A percentile compares a stretch with the other conserved stretches of the same genome.
These are phyloP conservation scores for Chionoecetes opilio DNA, from an alignment of 1,140 invertebrate genomes.

Conservation along the genomic window DNA sequence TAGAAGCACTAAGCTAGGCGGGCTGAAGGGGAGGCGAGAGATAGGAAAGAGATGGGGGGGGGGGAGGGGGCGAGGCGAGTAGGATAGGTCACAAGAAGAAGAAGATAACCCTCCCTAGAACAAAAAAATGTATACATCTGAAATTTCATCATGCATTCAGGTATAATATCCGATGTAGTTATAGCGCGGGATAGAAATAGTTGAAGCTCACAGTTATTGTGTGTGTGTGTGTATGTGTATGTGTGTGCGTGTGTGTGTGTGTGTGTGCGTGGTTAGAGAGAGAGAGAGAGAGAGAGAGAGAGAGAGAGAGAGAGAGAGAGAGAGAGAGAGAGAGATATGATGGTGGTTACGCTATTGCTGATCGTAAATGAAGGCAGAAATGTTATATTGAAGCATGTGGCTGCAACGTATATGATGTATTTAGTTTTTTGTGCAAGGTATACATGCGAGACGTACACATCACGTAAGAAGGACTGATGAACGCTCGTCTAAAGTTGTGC, in stretches of 20 bases:
- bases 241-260: not conserved
- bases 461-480: too few relatives aligned
- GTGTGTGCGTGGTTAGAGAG: not conserved
- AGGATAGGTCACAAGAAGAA: too few relatives aligned
- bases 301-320: slow-evolving; percentile 27
- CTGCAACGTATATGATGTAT: too few relatives aligned
- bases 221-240: not conserved
- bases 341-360: not conserved
- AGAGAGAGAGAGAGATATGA: not conserved
- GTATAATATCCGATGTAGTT: not conserved
- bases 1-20: not conserved
- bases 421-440: too few relatives aligned
- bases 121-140: slow-evolving; percentile 3
- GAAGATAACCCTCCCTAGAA: too few relatives aligned
- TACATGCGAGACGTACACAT: too few relatives aligned
- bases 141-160: slow-evolving; percentile 21
- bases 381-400: too few relatives aligned
- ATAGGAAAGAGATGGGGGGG: not conserved
- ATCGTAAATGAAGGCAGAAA: too few relatives aligned
- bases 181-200: not conserved
- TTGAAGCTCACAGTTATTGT: not conserved
- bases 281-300: slow-evolving; percentile 27
- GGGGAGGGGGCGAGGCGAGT: too few relatives aligned
- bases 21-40: not conserved
- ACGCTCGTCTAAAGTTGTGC: too few relatives aligned